Conservation (phyloP, 2,797 vertebrate genomes). For the Smutsia gigantea region DNA sequence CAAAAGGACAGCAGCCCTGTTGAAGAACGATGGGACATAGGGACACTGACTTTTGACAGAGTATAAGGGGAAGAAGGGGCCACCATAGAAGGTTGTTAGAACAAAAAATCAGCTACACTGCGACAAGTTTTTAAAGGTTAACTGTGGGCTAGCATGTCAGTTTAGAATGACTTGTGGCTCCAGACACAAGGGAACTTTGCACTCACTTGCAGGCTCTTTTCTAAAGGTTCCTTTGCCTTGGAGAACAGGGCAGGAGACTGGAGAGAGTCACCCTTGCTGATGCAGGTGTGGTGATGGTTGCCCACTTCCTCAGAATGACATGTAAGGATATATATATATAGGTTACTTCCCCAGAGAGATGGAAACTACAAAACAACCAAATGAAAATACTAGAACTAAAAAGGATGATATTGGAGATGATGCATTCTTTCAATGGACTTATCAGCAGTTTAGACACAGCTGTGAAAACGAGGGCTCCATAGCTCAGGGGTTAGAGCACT, state of each 20-base stretch:
- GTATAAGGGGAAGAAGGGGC: background rate
- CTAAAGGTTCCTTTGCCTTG: background rate
- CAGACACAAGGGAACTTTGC: background rate
- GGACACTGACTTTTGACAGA: background rate
- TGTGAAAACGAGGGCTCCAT: background rate
- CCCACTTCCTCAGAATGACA: background rate
- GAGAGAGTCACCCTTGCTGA: background rate
- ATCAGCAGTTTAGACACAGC: background rate
- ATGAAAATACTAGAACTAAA: conserved; percentile 14
- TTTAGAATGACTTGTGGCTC: background rate
- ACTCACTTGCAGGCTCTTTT: background rate
- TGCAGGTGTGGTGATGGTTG: background rate
- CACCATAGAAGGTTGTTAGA: background rate
- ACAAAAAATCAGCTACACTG: background rate
- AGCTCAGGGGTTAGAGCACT: no score
- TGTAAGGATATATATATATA: background rate
- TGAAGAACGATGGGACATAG: background rate
- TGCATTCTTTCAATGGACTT: background rate
- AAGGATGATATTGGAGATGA: background rate
- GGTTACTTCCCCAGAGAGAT: background rate
- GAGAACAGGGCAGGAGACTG: background rate
- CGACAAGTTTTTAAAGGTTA: background rate
- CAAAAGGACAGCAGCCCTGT: background rate
- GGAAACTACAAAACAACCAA: background rate
- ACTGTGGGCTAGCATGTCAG: background rate